phyloP scores from a whole-genome alignment of 2,888 invertebrate genomes.

The Fabriciana adippe region DNA sequence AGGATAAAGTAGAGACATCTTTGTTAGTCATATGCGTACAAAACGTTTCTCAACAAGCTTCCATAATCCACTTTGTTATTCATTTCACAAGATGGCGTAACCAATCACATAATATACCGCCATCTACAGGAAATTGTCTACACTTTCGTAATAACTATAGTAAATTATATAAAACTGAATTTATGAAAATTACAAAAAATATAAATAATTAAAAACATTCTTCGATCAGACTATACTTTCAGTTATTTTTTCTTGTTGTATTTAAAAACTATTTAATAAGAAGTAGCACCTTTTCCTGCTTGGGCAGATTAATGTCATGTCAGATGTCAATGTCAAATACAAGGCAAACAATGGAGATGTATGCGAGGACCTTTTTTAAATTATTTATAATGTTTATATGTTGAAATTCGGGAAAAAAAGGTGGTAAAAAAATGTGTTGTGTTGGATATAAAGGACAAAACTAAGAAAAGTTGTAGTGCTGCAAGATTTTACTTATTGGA shows the following conservation, averaged over 20 bases:
- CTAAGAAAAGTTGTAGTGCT: background rate
- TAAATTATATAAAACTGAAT: background rate
- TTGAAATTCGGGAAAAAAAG: constrained; percentile 4
- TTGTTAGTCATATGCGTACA: background rate
- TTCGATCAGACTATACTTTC: too few species aligned
- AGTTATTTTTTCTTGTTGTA: background rate
- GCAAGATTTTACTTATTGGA: background rate
- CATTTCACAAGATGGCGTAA: background rate
- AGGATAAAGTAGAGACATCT: constrained; percentile 3
- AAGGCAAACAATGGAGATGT: constrained; percentile 33
- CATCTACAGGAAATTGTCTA: background rate
- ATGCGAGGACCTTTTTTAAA: constrained; percentile 11
- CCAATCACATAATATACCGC: background rate
- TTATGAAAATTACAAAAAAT: background rate
- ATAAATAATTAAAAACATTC: too few species aligned
- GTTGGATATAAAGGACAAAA: background rate
- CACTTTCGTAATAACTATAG: background rate
- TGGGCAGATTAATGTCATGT: constrained; percentile 5
- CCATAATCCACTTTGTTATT: too few species aligned
- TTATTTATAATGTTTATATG: constrained; percentile 9
- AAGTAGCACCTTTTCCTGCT: background rate
- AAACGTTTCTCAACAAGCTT: too few species aligned
- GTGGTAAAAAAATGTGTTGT: background rate
- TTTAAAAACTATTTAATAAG: background rate
- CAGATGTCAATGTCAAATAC: constrained; percentile 22